Evolutionary conservation across 1,140 invertebrate species (phyloP).

Genomic region (Aphelinus certus): DNA sequence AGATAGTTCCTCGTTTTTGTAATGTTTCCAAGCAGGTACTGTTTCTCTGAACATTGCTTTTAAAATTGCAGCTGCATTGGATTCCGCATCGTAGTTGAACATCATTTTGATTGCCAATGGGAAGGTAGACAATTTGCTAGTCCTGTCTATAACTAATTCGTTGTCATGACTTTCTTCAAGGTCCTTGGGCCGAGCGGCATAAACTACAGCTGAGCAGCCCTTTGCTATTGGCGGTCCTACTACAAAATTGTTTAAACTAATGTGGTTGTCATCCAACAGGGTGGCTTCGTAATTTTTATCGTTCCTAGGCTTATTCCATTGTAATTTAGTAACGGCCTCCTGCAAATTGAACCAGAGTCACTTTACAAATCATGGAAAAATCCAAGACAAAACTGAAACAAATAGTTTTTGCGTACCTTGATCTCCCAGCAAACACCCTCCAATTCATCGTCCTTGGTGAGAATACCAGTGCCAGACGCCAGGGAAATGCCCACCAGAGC

Average conservation of each 20-base stretch:
- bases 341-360: constrained; percentile 41
- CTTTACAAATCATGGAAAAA: too few species aligned
- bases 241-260: constrained; percentile 71
- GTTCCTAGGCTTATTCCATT: constrained; percentile 67
- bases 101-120: constrained; percentile 89
- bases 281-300: constrained; percentile 65
- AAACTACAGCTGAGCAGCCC: constrained; percentile 85
- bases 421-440: constrained; percentile 85
- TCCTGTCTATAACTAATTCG: constrained; percentile 44
- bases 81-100: constrained; percentile 91
- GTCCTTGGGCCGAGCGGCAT: constrained; percentile 71
- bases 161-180: constrained; percentile 40
- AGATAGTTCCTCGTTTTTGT: constrained; percentile 65
- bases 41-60: constrained; percentile 84
- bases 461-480: constrained; percentile 76
- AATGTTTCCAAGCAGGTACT: constrained; percentile 73
- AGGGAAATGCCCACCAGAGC: constrained; percentile 79
- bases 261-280: constrained; percentile 52
- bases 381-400: too few species aligned
- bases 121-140: constrained; percentile 58
- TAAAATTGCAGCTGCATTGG: constrained; percentile 80
- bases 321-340: constrained; percentile 73
- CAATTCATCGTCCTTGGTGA: constrained; percentile 83
- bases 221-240: constrained; percentile 80
- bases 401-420: constrained; percentile 62